Conservation (phyloP, 1,140 invertebrate genomes). For the Oedothorax gibbosus region DNA sequence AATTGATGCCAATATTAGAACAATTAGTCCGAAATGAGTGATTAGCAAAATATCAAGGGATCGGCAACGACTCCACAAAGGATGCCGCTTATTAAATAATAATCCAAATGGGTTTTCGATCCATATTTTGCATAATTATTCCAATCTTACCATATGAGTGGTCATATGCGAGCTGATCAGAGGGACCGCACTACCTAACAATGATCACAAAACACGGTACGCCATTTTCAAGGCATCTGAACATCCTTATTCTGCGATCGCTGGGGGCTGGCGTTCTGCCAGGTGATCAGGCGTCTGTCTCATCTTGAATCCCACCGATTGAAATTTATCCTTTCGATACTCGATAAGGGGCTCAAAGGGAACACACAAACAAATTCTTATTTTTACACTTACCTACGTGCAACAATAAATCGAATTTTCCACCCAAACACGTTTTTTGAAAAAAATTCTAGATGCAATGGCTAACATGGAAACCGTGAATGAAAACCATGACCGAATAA, state of each 20-base stretch:
- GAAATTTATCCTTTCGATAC: slow-evolving; percentile 7
- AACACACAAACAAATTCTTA: not conserved
- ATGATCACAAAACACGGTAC: slow-evolving; percentile 59
- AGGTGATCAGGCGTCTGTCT: slow-evolving; percentile 59
- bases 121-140: slow-evolving; percentile 12
- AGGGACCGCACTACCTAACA: slow-evolving; percentile 48
- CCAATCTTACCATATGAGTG: slow-evolving; percentile 22
- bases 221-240: slow-evolving; percentile 59
- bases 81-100: not conserved
- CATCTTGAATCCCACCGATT: slow-evolving; percentile 47
- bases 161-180: slow-evolving; percentile 27
- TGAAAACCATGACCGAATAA: slow-evolving; percentile 61
- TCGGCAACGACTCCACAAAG: not conserved
- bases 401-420: slow-evolving; percentile 42
- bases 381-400: slow-evolving; percentile 40
- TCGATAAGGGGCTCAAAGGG: not conserved
- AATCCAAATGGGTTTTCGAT: not conserved
- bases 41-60: slow-evolving; percentile 50
- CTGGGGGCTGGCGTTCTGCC: slow-evolving; percentile 46
- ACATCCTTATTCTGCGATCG: slow-evolving; percentile 59
- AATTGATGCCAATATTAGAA: slow-evolving; percentile 58
- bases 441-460: slow-evolving; percentile 49
- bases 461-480: slow-evolving; percentile 60
- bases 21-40: slow-evolving; percentile 56
- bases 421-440: slow-evolving; percentile 57